A percentile compares a stretch with the other conserved stretches of the same genome.
phyloP scores from a whole-genome alignment of 2,797 vertebrate genomes.

The Glyptemys insculpta region DNA sequence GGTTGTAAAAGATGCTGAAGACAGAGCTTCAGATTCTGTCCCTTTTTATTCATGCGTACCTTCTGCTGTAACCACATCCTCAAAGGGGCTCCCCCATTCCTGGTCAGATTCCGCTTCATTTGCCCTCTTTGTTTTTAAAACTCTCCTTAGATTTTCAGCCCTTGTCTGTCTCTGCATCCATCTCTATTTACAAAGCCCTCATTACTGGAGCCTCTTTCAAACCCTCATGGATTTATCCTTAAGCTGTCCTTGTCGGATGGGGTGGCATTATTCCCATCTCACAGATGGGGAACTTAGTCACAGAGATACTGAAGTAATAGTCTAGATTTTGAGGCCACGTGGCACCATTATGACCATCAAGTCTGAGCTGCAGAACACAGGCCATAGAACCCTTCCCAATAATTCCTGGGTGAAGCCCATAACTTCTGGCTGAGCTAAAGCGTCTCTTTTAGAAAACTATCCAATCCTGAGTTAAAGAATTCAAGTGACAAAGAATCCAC shows the following conservation, averaged over 20 bases:
- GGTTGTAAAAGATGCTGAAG: background rate
- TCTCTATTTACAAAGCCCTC: background rate
- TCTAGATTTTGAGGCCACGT: background rate
- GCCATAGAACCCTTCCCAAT: background rate
- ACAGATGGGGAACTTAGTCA: background rate
- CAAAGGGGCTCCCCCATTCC: background rate
- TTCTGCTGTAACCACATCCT: background rate
- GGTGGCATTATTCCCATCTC: background rate
- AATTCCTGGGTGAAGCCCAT: background rate
- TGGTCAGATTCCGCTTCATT: rapidly evolving
- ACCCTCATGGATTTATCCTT: background rate
- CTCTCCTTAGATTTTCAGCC: background rate
- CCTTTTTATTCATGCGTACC: no score
- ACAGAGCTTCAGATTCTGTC: background rate
- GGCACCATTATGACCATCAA: background rate
- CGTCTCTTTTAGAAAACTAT: background rate
- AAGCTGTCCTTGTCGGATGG: background rate
- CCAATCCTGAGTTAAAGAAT: background rate
- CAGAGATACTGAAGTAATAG: background rate
- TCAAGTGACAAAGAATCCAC: background rate
- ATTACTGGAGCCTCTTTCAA: background rate
- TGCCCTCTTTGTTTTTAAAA: background rate
- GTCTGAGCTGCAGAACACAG: background rate
- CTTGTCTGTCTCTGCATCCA: background rate
- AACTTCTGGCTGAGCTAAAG: background rate